A percentile compares a stretch with the other conserved stretches of the same genome.
Conservation (phyloP, 2,113 vertebrate species). For the Egretta garzetta region DNA sequence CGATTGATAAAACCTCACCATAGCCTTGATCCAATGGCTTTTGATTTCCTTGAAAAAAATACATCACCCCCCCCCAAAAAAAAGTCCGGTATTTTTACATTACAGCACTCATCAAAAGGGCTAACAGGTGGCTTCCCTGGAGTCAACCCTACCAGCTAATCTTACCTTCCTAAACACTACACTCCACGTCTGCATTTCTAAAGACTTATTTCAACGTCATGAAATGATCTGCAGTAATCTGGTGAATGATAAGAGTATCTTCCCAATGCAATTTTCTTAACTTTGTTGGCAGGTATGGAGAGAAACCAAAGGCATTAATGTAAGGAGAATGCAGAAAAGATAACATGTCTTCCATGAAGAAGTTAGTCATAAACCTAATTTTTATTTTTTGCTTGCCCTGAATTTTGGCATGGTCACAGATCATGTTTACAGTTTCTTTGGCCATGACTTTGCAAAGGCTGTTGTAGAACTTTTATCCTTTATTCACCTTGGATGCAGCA, state of each 20-base stretch:
- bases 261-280: neutral
- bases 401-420: neutral
- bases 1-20: neutral
- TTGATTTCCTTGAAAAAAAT: neutral
- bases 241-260: neutral
- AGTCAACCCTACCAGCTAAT: neutral
- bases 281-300: neutral
- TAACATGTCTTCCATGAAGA: neutral
- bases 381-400: neutral
- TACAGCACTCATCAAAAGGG: neutral
- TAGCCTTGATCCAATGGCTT: neutral
- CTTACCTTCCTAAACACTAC: neutral
- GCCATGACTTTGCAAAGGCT: neutral
- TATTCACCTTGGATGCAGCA: neutral
- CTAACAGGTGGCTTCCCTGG: neutral
- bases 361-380: neutral
- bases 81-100: neutral
- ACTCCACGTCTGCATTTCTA: neutral
- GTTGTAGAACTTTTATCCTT: neutral
- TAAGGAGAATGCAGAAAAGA: neutral
- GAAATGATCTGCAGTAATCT: neutral
- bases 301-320: neutral
- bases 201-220: neutral
- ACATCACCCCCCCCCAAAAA: neutral
- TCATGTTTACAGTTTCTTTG: neutral